Percentiles rank a stretch among this genome's conserved stretches.
These are phyloP conservation scores for Andrena trimmerana DNA, from an alignment of 2,888 invertebrate genomes.

Conservation along the genomic window DNA sequence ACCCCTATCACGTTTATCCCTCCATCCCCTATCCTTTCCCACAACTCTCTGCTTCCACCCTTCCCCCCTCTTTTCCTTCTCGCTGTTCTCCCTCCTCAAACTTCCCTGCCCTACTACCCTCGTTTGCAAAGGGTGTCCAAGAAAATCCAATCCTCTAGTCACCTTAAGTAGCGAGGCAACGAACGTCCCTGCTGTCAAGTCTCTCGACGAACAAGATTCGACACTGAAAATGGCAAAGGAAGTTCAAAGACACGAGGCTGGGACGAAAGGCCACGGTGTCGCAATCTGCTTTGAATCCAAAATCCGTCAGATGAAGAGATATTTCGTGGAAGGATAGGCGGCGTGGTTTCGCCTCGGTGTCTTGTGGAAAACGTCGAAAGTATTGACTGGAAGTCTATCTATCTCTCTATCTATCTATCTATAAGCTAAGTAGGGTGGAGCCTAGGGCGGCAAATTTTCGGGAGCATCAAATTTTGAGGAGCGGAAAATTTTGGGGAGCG, in stretches of 20 bases:
- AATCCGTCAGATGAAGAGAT: not conserved
- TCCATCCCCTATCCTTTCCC: no score
- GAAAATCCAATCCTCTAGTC: not conserved
- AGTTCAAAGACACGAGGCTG: slow-evolving; percentile 27
- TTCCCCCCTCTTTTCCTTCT: not conserved
- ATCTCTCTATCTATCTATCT: no score
- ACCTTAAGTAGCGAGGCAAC: not conserved
- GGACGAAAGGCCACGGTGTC: not conserved
- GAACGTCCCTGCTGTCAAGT: not conserved
- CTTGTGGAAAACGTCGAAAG: no score
- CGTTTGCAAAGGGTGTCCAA: not conserved
- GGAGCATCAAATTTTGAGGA: no score
- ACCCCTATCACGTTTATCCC: no score
- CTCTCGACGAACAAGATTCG: not conserved
- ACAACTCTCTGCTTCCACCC: no score
- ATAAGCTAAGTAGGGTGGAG: no score
- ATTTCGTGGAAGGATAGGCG: not conserved
- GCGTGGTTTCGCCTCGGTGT: no score
- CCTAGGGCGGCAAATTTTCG: no score
- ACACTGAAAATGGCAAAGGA: not conserved
- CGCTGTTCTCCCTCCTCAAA: not conserved
- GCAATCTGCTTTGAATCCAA: not conserved
- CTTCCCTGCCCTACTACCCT: not conserved
- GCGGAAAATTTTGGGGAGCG: no score
- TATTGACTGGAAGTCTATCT: no score